Evolutionary conservation across 2,797 vertebrate genomes (phyloP).

Genomic region (Spinus olivaceus): DNA sequence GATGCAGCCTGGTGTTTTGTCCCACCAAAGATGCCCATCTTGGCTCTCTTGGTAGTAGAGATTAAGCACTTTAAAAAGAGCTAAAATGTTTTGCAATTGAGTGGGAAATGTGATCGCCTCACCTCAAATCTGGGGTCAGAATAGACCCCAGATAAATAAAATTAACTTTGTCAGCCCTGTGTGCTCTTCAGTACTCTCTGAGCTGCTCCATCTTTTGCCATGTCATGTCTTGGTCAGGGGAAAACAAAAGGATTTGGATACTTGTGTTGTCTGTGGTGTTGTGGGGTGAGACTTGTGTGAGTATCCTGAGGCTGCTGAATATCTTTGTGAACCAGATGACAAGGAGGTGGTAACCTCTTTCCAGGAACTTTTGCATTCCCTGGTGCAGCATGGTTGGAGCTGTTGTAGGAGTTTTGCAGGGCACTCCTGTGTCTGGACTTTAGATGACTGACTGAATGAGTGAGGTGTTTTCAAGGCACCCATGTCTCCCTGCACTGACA

Average conservation of each 20-base stretch:
- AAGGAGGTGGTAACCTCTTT: not conserved
- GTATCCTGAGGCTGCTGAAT: not conserved
- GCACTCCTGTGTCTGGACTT: not conserved
- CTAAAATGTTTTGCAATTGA: not conserved
- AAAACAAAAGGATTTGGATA: not conserved
- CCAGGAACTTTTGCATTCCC: rapidly evolving
- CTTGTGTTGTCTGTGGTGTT: not conserved
- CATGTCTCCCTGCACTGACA: not conserved
- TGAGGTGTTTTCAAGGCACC: not conserved
- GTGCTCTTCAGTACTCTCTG: not conserved
- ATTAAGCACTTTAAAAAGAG: not conserved
- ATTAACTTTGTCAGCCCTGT: not conserved
- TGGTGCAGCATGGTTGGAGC: rapidly evolving
- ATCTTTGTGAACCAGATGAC: not conserved
- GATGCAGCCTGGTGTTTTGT: not conserved
- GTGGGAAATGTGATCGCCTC: not conserved
- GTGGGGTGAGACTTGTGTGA: not conserved
- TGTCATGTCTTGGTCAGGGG: not conserved
- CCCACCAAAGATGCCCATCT: not conserved
- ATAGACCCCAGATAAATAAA: not conserved
- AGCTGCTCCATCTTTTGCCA: not conserved
- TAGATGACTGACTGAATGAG: not conserved
- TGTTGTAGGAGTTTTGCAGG: not conserved
- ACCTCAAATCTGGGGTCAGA: not conserved
- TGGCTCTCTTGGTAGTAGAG: not conserved